phyloP scores from a whole-genome alignment of 2,888 invertebrate genomes.

The Drosophila birchii region DNA sequence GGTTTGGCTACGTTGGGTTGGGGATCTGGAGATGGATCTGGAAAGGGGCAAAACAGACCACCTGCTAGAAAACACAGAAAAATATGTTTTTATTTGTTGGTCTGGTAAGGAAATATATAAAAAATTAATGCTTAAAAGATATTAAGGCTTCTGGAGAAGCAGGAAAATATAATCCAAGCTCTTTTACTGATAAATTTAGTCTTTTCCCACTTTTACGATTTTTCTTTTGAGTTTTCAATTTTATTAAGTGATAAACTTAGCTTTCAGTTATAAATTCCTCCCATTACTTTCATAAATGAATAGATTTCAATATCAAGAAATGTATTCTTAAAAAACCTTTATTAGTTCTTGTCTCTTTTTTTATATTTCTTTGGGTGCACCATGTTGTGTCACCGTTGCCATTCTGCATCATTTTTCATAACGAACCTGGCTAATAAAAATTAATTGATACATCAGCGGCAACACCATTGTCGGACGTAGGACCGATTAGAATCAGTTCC shows the following conservation, averaged over 20 bases:
- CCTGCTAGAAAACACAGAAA: neutral
- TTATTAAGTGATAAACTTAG: neutral
- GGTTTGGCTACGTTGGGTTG: neutral
- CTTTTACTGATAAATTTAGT: too few species aligned
- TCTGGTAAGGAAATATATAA: neutral
- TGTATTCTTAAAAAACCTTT: neutral
- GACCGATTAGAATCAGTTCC: conserved; percentile 76
- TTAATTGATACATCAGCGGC: conserved; percentile 78
- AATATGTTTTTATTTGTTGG: neutral
- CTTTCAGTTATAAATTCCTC: neutral
- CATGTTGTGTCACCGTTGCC: conserved; percentile 30
- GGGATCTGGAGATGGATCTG: neutral
- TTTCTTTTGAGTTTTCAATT: neutral
- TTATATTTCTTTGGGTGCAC: conserved; percentile 4
- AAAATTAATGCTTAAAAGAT: neutral
- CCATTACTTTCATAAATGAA: neutral
- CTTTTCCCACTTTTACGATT: too few species aligned
- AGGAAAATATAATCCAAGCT: too few species aligned
- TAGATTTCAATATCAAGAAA: neutral
- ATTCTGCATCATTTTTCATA: conserved; percentile 66
- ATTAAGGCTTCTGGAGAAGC: too few species aligned
- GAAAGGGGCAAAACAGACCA: too few species aligned
- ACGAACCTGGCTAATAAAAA: conserved; percentile 69
- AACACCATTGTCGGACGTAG: conserved; percentile 66
- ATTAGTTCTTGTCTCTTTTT: neutral